Percentiles rank a stretch among this genome's conserved stretches.
These are phyloP conservation scores for Ferrisia virgata DNA, from an alignment of 2,888 invertebrate genomes.

Conservation along the genomic window DNA sequence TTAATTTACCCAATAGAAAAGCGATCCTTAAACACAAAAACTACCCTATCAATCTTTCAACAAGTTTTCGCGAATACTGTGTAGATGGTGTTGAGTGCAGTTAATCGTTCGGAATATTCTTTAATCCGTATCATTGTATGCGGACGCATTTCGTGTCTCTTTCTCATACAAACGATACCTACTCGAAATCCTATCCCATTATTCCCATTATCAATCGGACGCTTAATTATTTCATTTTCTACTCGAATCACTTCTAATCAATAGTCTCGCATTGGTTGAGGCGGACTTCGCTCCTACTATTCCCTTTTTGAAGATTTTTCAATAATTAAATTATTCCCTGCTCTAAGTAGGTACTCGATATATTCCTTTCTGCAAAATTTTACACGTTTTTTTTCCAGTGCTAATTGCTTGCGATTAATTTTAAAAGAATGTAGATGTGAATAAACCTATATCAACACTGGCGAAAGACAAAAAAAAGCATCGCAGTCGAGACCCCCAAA, in stretches of 20 bases:
- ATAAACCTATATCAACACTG: too few relatives aligned
- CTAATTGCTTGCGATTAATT: too few relatives aligned
- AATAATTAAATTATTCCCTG: background rate
- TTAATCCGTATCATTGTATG: constrained; percentile 42
- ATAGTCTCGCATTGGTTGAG: background rate
- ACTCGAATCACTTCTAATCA: background rate
- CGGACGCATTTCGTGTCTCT: constrained; percentile 33
- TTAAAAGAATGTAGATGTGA: too few relatives aligned
- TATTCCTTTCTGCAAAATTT: too few relatives aligned
- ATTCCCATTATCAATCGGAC: background rate
- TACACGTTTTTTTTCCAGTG: too few relatives aligned
- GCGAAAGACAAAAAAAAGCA: too few relatives aligned
- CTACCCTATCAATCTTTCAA: constrained; percentile 30
- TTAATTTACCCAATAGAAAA: constrained; percentile 12
- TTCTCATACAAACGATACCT: background rate
- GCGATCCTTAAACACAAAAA: background rate
- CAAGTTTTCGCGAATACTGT: background rate
- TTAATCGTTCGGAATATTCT: constrained; percentile 40
- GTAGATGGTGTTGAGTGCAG: background rate
- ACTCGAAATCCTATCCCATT: constrained; percentile 33
- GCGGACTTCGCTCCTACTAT: too few relatives aligned
- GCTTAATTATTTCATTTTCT: constrained; percentile 31
- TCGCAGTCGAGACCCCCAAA: too few relatives aligned
- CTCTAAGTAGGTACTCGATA: too few relatives aligned
- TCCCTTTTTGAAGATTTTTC: background rate